phyloP scores from a whole-genome alignment of 2,113 vertebrate species.

The Brevimyrus niger region DNA sequence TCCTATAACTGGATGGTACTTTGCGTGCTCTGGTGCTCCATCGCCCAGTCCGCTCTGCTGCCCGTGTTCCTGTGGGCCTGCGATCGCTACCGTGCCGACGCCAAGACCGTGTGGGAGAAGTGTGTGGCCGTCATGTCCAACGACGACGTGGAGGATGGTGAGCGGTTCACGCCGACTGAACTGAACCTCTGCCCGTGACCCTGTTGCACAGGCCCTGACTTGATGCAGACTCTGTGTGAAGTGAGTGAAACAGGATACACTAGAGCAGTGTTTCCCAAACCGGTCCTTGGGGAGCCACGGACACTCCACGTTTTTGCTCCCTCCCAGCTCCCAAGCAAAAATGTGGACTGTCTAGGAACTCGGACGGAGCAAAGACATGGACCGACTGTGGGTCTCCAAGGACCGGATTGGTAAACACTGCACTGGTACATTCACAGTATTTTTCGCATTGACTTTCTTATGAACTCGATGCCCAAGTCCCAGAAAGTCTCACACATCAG shows the following conservation, averaged over 20 bases:
- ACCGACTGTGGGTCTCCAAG: not conserved
- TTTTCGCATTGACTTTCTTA: not conserved
- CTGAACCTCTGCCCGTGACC: not conserved
- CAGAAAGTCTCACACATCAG: not conserved
- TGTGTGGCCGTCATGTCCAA: slow-evolving; percentile 84
- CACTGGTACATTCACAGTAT: not conserved
- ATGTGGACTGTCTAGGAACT: not conserved
- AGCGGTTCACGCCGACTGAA: slow-evolving; percentile 22
- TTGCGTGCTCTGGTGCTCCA: slow-evolving; percentile 86
- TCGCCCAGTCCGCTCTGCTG: slow-evolving; percentile 78
- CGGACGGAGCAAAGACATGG: not conserved
- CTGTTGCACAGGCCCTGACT: not conserved
- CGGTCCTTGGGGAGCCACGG: not conserved
- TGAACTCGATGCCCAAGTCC: not conserved
- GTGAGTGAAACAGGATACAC: not conserved
- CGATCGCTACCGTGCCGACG: slow-evolving; percentile 79
- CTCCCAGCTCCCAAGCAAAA: not conserved
- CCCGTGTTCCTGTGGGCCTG: slow-evolving; percentile 85
- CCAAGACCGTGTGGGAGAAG: slow-evolving; percentile 81
- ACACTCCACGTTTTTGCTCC: not conserved
- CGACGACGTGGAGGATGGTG: slow-evolving; percentile 75
- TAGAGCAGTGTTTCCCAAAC: not conserved
- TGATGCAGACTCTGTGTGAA: not conserved
- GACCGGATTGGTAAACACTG: not conserved
- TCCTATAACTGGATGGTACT: slow-evolving; percentile 83